Percentiles rank a stretch among this genome's conserved stretches.
Conservation (phyloP, 2,888 invertebrate genomes). For the Folsomia manolachei region DNA sequence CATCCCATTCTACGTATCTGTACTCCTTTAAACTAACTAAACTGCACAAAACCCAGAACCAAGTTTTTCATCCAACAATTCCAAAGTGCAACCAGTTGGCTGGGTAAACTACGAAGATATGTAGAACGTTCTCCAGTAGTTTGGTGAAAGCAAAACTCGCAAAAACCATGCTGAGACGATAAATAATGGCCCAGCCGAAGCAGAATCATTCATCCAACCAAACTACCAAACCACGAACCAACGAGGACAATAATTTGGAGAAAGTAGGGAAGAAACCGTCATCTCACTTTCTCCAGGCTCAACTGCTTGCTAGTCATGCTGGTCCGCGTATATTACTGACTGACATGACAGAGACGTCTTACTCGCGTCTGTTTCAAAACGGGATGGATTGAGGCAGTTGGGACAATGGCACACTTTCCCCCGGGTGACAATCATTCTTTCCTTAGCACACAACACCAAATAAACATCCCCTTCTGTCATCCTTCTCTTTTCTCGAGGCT, state of each 20-base stretch:
- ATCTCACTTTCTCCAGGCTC: background rate
- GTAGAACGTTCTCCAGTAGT: too few relatives aligned
- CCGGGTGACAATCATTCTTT: constrained; percentile 22
- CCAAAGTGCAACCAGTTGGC: constrained; percentile 20
- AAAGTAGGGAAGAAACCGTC: background rate
- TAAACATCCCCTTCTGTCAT: constrained; percentile 8
- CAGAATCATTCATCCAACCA: constrained; percentile 28
- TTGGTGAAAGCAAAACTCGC: constrained; percentile 17
- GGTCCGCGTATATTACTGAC: too few relatives aligned
- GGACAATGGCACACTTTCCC: constrained; percentile 17
- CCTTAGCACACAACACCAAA: background rate
- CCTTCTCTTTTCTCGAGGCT: too few relatives aligned
- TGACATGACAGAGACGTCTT: background rate
- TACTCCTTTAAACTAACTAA: background rate
- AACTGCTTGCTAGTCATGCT: too few relatives aligned
- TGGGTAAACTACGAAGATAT: too few relatives aligned
- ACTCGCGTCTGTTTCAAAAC: background rate
- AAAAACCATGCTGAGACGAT: constrained; percentile 32
- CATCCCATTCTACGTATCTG: constrained; percentile 8
- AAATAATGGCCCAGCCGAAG: constrained; percentile 33
- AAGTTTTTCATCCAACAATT: background rate
- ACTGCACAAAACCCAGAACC: constrained; percentile 4
- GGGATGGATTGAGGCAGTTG: too few relatives aligned
- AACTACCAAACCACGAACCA: constrained; percentile 8
- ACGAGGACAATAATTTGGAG: background rate